A percentile compares a stretch with the other conserved stretches of the same genome.
Conservation (phyloP, 2,888 invertebrate species). For the Rotaria magnacalcarata region DNA sequence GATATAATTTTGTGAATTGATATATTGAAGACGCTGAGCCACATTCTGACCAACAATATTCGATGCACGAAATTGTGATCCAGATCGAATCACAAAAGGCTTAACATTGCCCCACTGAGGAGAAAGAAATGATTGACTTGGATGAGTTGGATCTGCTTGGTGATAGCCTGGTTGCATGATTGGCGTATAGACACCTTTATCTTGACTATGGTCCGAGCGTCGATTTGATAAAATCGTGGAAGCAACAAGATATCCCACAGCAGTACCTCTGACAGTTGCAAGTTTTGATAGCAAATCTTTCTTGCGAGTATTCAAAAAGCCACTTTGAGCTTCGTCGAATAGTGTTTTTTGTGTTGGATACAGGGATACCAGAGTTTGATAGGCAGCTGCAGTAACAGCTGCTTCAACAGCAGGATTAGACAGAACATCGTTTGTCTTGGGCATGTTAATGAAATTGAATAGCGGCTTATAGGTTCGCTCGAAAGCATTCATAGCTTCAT, state of each 20-base stretch:
- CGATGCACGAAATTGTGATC: not conserved
- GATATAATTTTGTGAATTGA: not conserved
- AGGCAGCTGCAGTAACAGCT: not conserved
- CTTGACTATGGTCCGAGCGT: not conserved
- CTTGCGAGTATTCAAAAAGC: not conserved
- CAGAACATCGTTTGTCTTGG: not conserved
- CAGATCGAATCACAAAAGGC: not conserved
- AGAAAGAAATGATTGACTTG: not conserved
- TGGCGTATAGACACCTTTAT: not conserved
- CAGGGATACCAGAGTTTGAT: not conserved
- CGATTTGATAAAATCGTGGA: not conserved
- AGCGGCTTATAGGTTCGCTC: not conserved
- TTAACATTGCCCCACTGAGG: not conserved
- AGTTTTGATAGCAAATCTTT: too few relatives aligned
- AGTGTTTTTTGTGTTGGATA: not conserved
- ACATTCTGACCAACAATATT: not conserved
- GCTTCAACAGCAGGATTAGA: not conserved
- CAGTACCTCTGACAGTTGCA: not conserved
- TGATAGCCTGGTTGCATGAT: not conserved
- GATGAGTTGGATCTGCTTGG: not conserved
- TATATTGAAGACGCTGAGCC: not conserved
- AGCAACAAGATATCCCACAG: not conserved
- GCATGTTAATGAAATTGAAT: not conserved
- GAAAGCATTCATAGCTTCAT: not conserved
- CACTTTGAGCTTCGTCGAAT: not conserved